Base-by-base conservation (phyloP, 1,140 invertebrate genomes). In the Heliothis virescens region DNA sequence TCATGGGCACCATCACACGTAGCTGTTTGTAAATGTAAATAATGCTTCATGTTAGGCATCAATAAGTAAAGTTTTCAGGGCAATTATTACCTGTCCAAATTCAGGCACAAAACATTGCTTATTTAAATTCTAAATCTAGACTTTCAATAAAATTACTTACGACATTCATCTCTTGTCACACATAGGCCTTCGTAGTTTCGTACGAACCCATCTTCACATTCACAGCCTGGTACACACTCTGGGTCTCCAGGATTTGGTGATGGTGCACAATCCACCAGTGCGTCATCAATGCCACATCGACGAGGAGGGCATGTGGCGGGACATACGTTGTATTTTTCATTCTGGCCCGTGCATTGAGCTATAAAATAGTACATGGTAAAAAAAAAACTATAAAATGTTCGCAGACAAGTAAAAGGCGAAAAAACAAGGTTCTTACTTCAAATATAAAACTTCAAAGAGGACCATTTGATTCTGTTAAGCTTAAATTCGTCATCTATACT, bases 171-270 rank as follows among this genome's bases (percentile, higher is more conserved):
- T 18, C 62, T 71, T 1, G 76, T 55, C 26, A 87, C 53, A 71
- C 85, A 87, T 2, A 62, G 3, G 48, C 79, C 69, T 3, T 62
- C 52, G n/a, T 71, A 15, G 18, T 85, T 80, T 41, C 71, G 79
- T 3, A 80, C 16, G 26, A 74, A 83, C 0, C 82, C 81, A 7
- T 82, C 72, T 47, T 29, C 21, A 63, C 86, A 87, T 48, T 79
- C 16, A 67, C 81, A 85, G 5, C 81, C 79, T 10, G 71, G 48
- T 12, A 55, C 15, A 21, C 63, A 67, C 1, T 74, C 34, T 3
- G 15, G 10, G 11, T 67, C 62, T 11, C 63, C 63, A 21, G 41
- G 63, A 21, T 16, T 67, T 21, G 63, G 63, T 12, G 12, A 5
- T 10, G 47, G 34, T 9, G n/a, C n/a, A 41, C 63, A 67, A 13